Evolutionary conservation across 2,888 invertebrate genomes (phyloP).

Genomic region (Amiota communis): DNA sequence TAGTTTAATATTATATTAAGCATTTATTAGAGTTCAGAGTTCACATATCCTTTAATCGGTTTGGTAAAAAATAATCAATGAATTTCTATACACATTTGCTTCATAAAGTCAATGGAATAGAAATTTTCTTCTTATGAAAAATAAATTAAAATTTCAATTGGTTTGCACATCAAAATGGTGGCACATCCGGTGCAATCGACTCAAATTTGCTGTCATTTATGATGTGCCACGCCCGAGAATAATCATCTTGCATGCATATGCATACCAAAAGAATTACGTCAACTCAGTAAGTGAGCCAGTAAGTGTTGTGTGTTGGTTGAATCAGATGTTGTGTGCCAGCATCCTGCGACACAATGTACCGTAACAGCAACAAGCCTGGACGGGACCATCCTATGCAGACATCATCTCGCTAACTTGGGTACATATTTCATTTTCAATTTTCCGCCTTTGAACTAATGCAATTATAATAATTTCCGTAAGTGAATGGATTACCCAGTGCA

Average conservation of each 20-base stretch:
- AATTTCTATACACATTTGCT: too few relatives aligned
- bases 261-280: slow-evolving; percentile 10
- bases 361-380: slow-evolving; percentile 22
- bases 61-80: too few relatives aligned
- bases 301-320: too few relatives aligned
- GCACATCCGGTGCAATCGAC: too few relatives aligned
- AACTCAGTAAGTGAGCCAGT: neutral
- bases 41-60: too few relatives aligned
- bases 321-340: neutral
- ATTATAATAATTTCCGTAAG: slow-evolving; percentile 65
- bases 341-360: neutral
- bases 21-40: too few relatives aligned
- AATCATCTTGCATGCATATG: neutral
- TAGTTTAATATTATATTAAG: too few relatives aligned
- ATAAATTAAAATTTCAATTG: too few relatives aligned
- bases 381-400: slow-evolving; percentile 5
- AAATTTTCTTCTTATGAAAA: too few relatives aligned
- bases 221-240: slow-evolving; percentile 16
- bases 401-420: slow-evolving; percentile 40
- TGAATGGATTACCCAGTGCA: slow-evolving; percentile 57
- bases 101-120: too few relatives aligned
- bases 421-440: slow-evolving; percentile 65
- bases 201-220: neutral
- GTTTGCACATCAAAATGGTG: too few relatives aligned
- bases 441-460: slow-evolving; percentile 65